Base-by-base conservation (phyloP, 92 coral and sea anemone genomes). In the Metridium senile region DNA sequence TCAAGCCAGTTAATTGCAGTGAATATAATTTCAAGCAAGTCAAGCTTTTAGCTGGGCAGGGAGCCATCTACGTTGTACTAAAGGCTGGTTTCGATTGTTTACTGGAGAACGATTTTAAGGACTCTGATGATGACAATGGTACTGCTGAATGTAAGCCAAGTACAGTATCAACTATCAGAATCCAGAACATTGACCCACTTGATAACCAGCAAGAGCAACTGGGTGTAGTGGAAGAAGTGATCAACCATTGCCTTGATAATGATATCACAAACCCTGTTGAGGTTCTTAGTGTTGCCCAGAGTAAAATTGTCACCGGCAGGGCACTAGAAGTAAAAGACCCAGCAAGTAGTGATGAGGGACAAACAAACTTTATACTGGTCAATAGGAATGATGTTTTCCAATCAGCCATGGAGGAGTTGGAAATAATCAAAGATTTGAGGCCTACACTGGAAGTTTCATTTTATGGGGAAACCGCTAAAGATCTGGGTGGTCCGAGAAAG, bases 401-500 rank as follows among this genome's bases (percentile, higher is more conserved):
- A 35, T 71, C 77, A 39, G n/a, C 91, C 25, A 65, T 70, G 35
- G 87, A 82, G 57, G 91, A 87, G 76, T 63, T 86, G 34, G 34
- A 62, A 62, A 19, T 30, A 8, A 62, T 62, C n/a, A 13, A 62
- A 62, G 68, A 62, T 62, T 57, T 62, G 17, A 78, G 75, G 72
- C 59, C 75, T 20, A 62, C 91, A 0, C 66, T 86, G 8, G 87
- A 86, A 67, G 87, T 86, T 53, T 67, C 74, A 8, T 86, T 86
- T 46, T 73, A 81, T 64, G 79, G 62, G 23, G 87, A 86, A 71
- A 77, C n/a, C n/a, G n/a, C n/a, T n/a, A n/a, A n/a, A n/a, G n/a
- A n/a, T 64, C 63, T 78, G 10, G 89, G 89, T 30, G 93, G 89
- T 71, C 87, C 85, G 20, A 84, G 85, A 46, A 84, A 56, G 29